Evolutionary conservation across 92 coral and sea anemone genomes (phyloP).

Genomic region (Phenganax stokvisi): DNA sequence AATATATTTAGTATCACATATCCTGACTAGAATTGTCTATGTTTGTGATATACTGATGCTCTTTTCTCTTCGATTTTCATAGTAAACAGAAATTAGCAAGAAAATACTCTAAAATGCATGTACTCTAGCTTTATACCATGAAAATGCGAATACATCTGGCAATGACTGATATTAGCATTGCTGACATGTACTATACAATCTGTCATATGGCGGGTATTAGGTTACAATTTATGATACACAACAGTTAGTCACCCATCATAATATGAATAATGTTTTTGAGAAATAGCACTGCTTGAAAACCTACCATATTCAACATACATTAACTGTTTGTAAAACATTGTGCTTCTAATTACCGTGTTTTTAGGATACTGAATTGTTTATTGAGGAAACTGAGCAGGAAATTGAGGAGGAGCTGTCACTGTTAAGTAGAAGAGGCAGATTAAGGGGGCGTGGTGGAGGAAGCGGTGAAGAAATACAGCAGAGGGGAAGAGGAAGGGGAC

Average conservation of each 20-base stretch:
- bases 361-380: conserved; percentile 19
- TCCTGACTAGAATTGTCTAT: too few relatives aligned
- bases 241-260: too few relatives aligned
- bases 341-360: not conserved
- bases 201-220: not conserved
- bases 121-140: not conserved
- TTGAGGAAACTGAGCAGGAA: not conserved
- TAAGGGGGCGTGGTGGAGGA: conserved; percentile 26
- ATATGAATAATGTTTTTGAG: not conserved
- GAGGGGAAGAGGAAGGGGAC: conserved; percentile 27
- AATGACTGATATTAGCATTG: not conserved
- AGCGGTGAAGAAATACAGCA: conserved; percentile 20
- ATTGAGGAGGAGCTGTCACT: not conserved
- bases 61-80: not conserved
- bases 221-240: not conserved
- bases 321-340: not conserved
- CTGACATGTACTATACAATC: not conserved
- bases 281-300: not conserved
- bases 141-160: not conserved
- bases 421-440: not conserved
- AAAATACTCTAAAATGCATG: too few relatives aligned
- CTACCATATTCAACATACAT: not conserved
- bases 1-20: too few relatives aligned
- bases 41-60: not conserved
- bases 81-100: not conserved